These are phyloP conservation scores for Eucera pruinosa DNA, from an alignment of 2,888 invertebrate genomes.

Conservation along the genomic window DNA sequence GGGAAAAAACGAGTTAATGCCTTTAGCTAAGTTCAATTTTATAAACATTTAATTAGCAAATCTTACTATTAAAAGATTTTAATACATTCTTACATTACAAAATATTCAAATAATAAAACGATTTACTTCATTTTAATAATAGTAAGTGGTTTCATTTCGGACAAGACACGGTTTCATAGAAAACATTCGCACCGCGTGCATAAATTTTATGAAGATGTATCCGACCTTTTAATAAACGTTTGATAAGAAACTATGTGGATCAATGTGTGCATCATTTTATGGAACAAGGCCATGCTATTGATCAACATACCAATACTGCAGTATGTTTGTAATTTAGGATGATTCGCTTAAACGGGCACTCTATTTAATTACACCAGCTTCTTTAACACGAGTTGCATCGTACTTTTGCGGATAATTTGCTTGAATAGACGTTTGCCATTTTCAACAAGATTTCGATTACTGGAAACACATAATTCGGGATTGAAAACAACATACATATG, in stretches of 20 bases:
- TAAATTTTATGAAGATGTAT: no score
- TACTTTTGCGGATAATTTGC: background rate
- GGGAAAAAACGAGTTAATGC: no score
- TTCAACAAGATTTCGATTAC: background rate
- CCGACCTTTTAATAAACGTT: conserved; percentile 16
- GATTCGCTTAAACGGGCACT: conserved; percentile 12
- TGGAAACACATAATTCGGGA: no score
- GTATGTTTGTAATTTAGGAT: conserved; percentile 27
- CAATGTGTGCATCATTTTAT: conserved; percentile 8
- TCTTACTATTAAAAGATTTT: no score
- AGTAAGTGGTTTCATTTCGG: no score
- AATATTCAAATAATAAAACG: no score
- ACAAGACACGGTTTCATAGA: background rate
- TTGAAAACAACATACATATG: no score
- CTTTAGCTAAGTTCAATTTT: no score
- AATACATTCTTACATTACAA: no score
- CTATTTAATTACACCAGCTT: conserved; percentile 23
- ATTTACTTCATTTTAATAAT: background rate
- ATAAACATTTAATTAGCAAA: no score
- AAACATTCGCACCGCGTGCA: background rate
- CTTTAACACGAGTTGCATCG: background rate
- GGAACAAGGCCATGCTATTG: conserved; percentile 34
- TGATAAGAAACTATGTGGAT: conserved; percentile 5
- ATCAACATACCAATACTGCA: conserved; percentile 27
- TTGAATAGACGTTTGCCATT: background rate